Evolutionary conservation across 2,113 vertebrate genomes (phyloP).

Genomic region (Sclerurus mexicanus): DNA sequence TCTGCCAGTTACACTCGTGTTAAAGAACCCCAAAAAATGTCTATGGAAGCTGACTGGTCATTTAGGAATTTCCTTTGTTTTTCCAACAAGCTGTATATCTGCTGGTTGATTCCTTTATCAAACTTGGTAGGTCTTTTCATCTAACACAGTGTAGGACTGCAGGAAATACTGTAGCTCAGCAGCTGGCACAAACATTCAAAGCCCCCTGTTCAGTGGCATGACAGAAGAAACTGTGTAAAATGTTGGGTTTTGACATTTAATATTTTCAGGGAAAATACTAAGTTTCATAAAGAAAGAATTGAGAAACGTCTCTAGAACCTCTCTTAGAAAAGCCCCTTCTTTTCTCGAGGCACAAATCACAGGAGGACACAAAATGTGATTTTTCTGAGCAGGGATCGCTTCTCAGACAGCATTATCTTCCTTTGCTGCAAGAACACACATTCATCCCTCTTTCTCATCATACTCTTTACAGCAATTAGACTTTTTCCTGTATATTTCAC

Average conservation of each 20-base stretch:
- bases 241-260: not conserved
- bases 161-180: not conserved
- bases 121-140: not conserved
- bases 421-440: not conserved
- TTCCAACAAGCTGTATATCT: not conserved
- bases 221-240: not conserved
- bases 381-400: not conserved
- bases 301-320: not conserved
- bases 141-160: not conserved
- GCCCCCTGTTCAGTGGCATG: not conserved
- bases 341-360: not conserved
- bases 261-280: not conserved
- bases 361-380: not conserved
- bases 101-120: not conserved
- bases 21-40: not conserved
- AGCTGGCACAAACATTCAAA: not conserved
- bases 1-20: not conserved
- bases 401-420: slow-evolving; percentile 3
- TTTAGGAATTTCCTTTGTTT: not conserved
- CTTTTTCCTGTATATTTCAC: slow-evolving; percentile 47
- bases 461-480: slow-evolving; percentile 56
- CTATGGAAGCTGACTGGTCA: not conserved
- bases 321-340: not conserved
- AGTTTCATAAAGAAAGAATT: not conserved
- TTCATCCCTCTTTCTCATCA: slow-evolving; percentile 33